A percentile compares a stretch with the other conserved stretches of the same genome.
phyloP scores from a whole-genome alignment of 2,888 invertebrate genomes.

The Trilocha varians region DNA sequence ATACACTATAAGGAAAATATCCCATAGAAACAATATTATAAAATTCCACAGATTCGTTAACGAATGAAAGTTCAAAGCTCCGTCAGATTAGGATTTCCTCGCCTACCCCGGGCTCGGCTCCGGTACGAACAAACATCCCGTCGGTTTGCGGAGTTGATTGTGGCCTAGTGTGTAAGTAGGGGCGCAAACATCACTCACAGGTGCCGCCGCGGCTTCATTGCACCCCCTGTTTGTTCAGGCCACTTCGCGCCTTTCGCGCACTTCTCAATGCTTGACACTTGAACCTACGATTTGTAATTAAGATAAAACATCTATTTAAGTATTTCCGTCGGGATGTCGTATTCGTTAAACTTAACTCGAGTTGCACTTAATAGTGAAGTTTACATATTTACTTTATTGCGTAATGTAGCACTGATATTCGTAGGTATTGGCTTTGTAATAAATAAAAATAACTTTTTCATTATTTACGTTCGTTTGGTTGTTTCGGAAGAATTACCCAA shows the following conservation, averaged over 20 bases:
- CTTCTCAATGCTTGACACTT: conserved; percentile 37
- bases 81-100: conserved; percentile 61
- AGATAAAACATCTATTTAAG: background rate
- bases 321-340: background rate
- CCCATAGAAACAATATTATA: background rate
- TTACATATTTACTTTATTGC: too few relatives aligned
- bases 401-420: too few relatives aligned
- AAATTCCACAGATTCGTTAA: conserved; percentile 14
- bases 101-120: conserved; percentile 30
- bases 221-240: conserved; percentile 48
- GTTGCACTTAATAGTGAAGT: too few relatives aligned
- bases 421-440: too few relatives aligned
- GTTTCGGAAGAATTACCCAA: too few relatives aligned
- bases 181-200: conserved; percentile 59
- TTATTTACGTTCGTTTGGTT: too few relatives aligned
- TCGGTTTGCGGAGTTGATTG: conserved; percentile 54
- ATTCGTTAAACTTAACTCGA: background rate
- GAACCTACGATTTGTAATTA: conserved; percentile 25
- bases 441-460: too few relatives aligned
- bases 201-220: conserved; percentile 35
- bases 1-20: too few relatives aligned
- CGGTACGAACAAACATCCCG: conserved; percentile 46
- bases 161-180: conserved; percentile 56
- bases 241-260: conserved; percentile 36
- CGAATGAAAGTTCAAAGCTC: conserved; percentile 33